Percentiles rank a stretch among this genome's conserved stretches.
These are phyloP conservation scores for Odiellus spinosus DNA, from an alignment of 2,888 invertebrate genomes.

Conservation along the genomic window DNA sequence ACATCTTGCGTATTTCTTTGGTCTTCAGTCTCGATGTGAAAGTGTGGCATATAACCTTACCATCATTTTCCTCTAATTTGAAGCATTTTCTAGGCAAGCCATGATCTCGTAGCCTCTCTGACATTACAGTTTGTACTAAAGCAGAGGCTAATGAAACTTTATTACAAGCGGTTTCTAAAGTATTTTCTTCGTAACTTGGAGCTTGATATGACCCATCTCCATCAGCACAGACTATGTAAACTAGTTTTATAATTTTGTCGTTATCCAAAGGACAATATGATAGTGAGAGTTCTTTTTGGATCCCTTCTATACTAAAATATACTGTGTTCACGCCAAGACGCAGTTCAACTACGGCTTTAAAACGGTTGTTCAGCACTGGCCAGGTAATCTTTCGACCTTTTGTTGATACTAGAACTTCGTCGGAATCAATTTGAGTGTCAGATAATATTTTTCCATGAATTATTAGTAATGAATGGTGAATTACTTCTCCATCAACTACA, in stretches of 20 bases:
- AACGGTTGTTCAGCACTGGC: no score
- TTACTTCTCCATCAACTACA: no score
- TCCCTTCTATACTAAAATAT: no score
- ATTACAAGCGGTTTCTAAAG: conserved; percentile 52
- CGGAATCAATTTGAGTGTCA: no score
- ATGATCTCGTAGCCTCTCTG: conserved; percentile 67
- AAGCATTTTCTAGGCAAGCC: conserved; percentile 66
- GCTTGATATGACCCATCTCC: conserved; percentile 64
- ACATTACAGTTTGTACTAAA: conserved; percentile 67
- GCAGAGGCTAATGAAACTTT: conserved; percentile 59
- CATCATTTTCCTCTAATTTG: conserved; percentile 47
- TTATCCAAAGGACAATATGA: conserved; percentile 43
- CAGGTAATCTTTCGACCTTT: no score
- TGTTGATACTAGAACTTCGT: no score
- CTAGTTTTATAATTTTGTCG: conserved; percentile 48
- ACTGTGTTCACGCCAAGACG: no score
- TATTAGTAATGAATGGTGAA: no score
- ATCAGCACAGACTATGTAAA: conserved; percentile 65
- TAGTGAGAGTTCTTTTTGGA: conserved; percentile 23
- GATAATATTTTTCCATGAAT: no score
- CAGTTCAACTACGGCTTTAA: no score
- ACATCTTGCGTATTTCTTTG: conserved; percentile 51
- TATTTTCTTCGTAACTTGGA: conserved; percentile 44
- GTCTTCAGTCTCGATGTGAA: conserved; percentile 56
- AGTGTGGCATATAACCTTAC: conserved; percentile 45